These are phyloP conservation scores for Sarcophaga carnaria DNA, from an alignment of 2,888 invertebrate species.

Conservation along the genomic window DNA sequence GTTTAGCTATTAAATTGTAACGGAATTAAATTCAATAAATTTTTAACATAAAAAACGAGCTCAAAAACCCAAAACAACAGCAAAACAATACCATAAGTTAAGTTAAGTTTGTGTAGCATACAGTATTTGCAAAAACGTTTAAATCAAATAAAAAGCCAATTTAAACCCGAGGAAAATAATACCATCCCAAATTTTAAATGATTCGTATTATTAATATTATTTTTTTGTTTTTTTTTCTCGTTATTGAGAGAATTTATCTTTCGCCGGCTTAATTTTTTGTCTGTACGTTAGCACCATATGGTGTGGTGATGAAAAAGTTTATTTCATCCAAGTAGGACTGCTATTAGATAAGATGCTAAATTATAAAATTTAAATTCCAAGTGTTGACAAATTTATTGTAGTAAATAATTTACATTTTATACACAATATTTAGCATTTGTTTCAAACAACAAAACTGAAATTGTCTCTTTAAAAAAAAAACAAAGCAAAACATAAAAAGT, in stretches of 20 bases:
- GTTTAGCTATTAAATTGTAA: slow-evolving; percentile 64
- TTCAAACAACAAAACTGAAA: slow-evolving; percentile 7
- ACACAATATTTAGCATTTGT: slow-evolving; percentile 6
- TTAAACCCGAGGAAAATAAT: slow-evolving; percentile 34
- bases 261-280: not conserved
- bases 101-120: not conserved
- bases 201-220: too few species aligned
- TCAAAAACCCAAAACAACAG: slow-evolving; percentile 18
- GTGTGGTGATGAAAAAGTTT: slow-evolving; percentile 58
- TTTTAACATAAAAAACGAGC: slow-evolving; percentile 55
- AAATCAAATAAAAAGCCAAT: slow-evolving; percentile 59
- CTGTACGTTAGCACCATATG: slow-evolving; percentile 57
- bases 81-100: not conserved
- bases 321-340: not conserved
- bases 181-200: too few species aligned
- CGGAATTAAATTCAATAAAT: slow-evolving; percentile 68
- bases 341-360: slow-evolving; percentile 4
- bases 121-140: slow-evolving; percentile 23
- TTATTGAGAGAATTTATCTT: not conserved
- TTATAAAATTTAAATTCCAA: slow-evolving; percentile 52
- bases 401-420: slow-evolving; percentile 57
- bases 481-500: not conserved
- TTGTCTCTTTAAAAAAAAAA: not conserved
- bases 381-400: slow-evolving; percentile 57
- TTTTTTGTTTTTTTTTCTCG: not conserved